Conservation (phyloP, 1,140 invertebrate genomes). For the Ips typographus region DNA sequence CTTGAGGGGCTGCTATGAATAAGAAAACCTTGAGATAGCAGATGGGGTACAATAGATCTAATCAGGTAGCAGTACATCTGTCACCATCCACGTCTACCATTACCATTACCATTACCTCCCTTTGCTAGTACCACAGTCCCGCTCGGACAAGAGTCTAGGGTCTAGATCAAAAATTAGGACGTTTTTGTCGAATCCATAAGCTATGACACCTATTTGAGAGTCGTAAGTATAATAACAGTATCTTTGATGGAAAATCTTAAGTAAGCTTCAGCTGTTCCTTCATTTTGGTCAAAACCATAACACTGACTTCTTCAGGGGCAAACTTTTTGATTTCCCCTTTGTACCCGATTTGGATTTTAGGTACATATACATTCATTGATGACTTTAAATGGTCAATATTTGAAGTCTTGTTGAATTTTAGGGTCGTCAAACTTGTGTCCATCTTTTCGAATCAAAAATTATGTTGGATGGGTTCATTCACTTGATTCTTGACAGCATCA, state of each 20-base stretch:
- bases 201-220: too few relatives aligned
- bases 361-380: conserved; percentile 69
- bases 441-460: conserved; percentile 67
- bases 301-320: conserved; percentile 76
- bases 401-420: conserved; percentile 73
- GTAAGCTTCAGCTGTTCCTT: conserved; percentile 61
- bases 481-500: conserved; percentile 60
- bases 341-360: conserved; percentile 75
- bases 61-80: too few relatives aligned
- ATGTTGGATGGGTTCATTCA: conserved; percentile 79
- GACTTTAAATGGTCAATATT: conserved; percentile 80
- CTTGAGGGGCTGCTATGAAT: too few relatives aligned
- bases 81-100: too few relatives aligned
- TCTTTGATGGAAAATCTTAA: conserved; percentile 43
- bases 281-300: conserved; percentile 65
- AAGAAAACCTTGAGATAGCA: too few relatives aligned
- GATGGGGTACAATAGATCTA: too few relatives aligned
- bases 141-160: too few relatives aligned
- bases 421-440: conserved; percentile 67
- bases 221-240: background rate
- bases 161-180: too few relatives aligned
- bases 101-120: too few relatives aligned
- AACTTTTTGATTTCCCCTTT: conserved; percentile 76
- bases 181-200: too few relatives aligned
- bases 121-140: too few relatives aligned